phyloP scores from a whole-genome alignment of 2,113 vertebrate species.

The Aphyosemion australe region DNA sequence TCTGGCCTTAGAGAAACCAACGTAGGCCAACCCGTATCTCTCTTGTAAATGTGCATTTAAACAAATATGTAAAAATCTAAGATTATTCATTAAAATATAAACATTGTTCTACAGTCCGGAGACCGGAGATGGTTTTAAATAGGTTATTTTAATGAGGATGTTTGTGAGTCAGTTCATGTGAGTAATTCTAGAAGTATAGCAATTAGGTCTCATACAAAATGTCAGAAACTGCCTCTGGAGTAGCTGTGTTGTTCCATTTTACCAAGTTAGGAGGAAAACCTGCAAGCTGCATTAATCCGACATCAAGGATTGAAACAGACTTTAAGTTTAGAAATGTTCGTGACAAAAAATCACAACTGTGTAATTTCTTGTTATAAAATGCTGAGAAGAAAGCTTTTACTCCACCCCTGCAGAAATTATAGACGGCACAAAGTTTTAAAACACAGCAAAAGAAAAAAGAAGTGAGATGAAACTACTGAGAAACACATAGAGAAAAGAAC shows the following conservation, averaged over 20 bases:
- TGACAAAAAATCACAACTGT: slow-evolving; percentile 34
- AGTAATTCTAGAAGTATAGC: slow-evolving; percentile 38
- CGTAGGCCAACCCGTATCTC: too few relatives aligned
- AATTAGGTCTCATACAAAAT: slow-evolving; percentile 42
- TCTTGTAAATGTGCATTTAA: too few relatives aligned
- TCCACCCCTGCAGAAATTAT: slow-evolving; percentile 29
- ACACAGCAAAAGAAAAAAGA: slow-evolving; percentile 7
- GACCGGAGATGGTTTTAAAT: too few relatives aligned
- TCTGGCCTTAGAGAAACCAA: too few relatives aligned
- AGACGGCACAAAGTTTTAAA: slow-evolving; percentile 40
- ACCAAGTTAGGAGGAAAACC: slow-evolving; percentile 17
- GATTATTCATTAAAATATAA: too few relatives aligned
- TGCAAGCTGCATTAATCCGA: slow-evolving; percentile 38
- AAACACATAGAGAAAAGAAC: slow-evolving; percentile 34
- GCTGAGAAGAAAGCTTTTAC: slow-evolving; percentile 14
- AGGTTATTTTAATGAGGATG: too few relatives aligned
- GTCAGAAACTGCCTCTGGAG: slow-evolving; percentile 54
- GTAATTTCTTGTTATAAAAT: slow-evolving; percentile 27
- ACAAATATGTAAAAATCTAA: too few relatives aligned
- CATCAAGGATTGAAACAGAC: slow-evolving; percentile 38
- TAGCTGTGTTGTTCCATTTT: slow-evolving; percentile 24
- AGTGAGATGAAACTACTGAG: slow-evolving; percentile 23
- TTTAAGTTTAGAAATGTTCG: slow-evolving; percentile 25
- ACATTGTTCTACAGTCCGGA: too few relatives aligned
- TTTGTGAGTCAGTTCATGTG: slow-evolving; percentile 34